Conservation (phyloP, 2,888 invertebrate genomes). For the Sarcophaga caerulescens region DNA sequence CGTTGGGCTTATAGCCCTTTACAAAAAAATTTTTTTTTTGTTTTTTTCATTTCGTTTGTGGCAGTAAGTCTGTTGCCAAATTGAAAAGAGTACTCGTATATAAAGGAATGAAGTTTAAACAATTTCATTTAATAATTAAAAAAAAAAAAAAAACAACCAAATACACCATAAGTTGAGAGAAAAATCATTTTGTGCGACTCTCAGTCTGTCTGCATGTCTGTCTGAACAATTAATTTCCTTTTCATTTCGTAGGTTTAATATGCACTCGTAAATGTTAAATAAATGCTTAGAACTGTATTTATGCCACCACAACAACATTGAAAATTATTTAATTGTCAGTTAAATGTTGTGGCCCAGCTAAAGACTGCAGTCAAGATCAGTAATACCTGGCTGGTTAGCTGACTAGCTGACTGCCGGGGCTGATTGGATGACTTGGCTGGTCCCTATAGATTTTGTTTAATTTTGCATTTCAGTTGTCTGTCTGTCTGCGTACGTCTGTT, state of each 20-base stretch:
- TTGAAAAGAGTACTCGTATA: too few species aligned
- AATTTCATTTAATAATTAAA: slow-evolving; percentile 67
- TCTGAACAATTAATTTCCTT: slow-evolving; percentile 64
- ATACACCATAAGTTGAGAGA: not conserved
- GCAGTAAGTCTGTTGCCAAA: too few species aligned
- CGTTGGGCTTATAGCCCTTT: too few species aligned
- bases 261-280: slow-evolving; percentile 12
- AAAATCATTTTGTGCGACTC: too few species aligned
- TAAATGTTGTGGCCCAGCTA: slow-evolving; percentile 32
- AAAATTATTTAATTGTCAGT: slow-evolving; percentile 67
- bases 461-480: slow-evolving; percentile 47
- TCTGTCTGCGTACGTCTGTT: too few species aligned
- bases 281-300: slow-evolving; percentile 65
- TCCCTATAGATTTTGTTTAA: slow-evolving; percentile 45
- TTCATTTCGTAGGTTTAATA: slow-evolving; percentile 37
- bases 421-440: slow-evolving; percentile 1
- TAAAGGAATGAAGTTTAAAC: slow-evolving; percentile 30
- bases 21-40: too few species aligned
- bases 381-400: slow-evolving; percentile 3
- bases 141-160: slow-evolving; percentile 47
- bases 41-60: too few species aligned
- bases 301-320: slow-evolving; percentile 54
- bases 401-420: slow-evolving; percentile 12
- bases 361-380: slow-evolving; percentile 18
- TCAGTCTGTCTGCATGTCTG: too few species aligned